Evolutionary conservation across 2,113 vertebrate species (phyloP), one percentile per base, ranked within the genome.

Genomic region (Athene noctua): DNA sequence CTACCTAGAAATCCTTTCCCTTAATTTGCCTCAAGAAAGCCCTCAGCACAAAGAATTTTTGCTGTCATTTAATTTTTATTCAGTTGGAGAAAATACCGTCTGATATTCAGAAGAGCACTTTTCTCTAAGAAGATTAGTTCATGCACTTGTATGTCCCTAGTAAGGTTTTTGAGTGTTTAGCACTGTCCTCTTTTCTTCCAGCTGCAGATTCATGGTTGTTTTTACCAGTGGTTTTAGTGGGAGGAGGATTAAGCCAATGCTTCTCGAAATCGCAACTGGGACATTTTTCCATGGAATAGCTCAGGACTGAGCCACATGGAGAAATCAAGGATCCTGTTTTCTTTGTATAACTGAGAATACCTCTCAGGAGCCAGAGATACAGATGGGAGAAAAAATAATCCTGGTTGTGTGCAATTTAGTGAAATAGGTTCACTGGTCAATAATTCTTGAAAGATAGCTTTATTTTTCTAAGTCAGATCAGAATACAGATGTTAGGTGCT

Each of bases 1-100:
- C 80, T 26, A 47, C 59, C 47, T 95, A 90, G 96, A 90, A 96
- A 62, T 51, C 34, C 5, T 75, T 92, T 91, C 52, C 72, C 51
- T 91, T 82, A 67, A 85, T 83, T 95, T 88, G 44, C 63, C 65
- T 88, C 6, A 3, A 86, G 85, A 92, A 96, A 88, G n/a, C 38
- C 46, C 42, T 82, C 44, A 63, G 90, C 52, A 49, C 49, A 22
- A 78, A 58, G 40, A 62, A 58, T 26, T 94, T 92, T 38, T 95
- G 46, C 74, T 40, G 52, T 34, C 51, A 10, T 46, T 91, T 91
- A 42, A 51, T 79, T 58, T 73, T 68, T 80, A 54, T 77, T 80
- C 22, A 70, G 26, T 36, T 78, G 14, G 15, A 90, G 72, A 89
- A 91, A 82, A 74, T 16, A 65, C 32, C 91, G 6, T 67, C 61